Conservation (phyloP, 2,113 vertebrate species). For the Morone chrysops region DNA sequence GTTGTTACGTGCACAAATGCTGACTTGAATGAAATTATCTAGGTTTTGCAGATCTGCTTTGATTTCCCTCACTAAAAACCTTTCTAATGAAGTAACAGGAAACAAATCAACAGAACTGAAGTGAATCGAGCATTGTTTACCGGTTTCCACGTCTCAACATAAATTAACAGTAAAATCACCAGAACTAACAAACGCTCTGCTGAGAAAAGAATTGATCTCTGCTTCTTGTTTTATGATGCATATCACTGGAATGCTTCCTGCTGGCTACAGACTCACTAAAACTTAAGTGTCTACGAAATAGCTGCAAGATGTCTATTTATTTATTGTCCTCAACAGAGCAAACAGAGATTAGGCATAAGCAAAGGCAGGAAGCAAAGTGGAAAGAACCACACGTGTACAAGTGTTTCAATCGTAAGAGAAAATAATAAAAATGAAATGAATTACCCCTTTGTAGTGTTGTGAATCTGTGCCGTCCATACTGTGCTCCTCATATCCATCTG, state of each 20-base stretch:
- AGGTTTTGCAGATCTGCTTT: neutral
- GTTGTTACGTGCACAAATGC: neutral
- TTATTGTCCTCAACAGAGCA: neutral
- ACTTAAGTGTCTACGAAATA: constrained; percentile 1
- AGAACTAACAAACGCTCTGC: neutral
- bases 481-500: constrained; percentile 76
- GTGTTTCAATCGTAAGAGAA: neutral
- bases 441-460: constrained; percentile 82
- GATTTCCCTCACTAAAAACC: neutral
- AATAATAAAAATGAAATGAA: neutral
- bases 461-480: constrained; percentile 72
- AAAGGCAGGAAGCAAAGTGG: no score
- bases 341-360: neutral
- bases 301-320: constrained; percentile 12
- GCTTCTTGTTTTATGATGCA: constrained; percentile 35
- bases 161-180: neutral
- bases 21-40: neutral
- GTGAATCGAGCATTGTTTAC: neutral
- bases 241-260: neutral
- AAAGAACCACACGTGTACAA: neutral
- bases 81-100: neutral
- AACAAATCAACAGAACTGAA: neutral
- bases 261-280: constrained; percentile 22
- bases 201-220: constrained; percentile 4
- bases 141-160: neutral